Base-by-base conservation (phyloP, 2,888 invertebrate genomes). In the Thymelicus acteon region DNA sequence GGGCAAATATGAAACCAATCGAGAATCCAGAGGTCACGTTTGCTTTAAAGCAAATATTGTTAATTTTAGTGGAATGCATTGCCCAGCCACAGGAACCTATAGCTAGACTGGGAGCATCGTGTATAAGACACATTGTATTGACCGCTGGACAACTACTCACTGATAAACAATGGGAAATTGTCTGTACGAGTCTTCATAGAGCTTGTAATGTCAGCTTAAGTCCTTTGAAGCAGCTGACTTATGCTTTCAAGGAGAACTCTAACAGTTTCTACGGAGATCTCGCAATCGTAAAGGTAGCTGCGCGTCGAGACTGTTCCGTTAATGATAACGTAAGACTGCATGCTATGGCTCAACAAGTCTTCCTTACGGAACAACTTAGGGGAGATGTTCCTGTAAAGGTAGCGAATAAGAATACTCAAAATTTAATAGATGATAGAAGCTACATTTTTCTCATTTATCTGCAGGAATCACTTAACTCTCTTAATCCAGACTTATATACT, bases 231-330 rank as follows among this genome's bases (percentile, higher is more conserved):
- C 98, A 98, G 89, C 93, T 99, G 52, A 98, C 98, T 71, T 96
- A 97, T 80, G 98, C 98, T 49, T 99, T 98, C 86, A 97, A 97
- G 80, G 96, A 97, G 78, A 97, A 98, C 82, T 98, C 98, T 0
- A 97, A 98, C 80, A 98, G 98, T 83, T 99, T 98, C 89, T 98
- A 98, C 85, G 98, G 98, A 0, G 98, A 98, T 87, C 93, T 97
- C 76, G 97, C 97, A 10, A 98, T 98, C 72, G 98, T 98, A 0
- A 98, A 98, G 94, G 98, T 98, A 7, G 98, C 98, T 1, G 98
- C 98, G 0, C 94, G 98, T 61, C 95, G 97, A 72, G 98, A 98
- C 85, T 97, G 97, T 81, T 96, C 97, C 1, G 94, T 96, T 12
- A 96, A 96, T 75, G 98, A 98, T 83, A 96, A 97, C 80, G 96